phyloP scores from a whole-genome alignment of 2,113 vertebrate genomes.

The Spizaetus ornatus region DNA sequence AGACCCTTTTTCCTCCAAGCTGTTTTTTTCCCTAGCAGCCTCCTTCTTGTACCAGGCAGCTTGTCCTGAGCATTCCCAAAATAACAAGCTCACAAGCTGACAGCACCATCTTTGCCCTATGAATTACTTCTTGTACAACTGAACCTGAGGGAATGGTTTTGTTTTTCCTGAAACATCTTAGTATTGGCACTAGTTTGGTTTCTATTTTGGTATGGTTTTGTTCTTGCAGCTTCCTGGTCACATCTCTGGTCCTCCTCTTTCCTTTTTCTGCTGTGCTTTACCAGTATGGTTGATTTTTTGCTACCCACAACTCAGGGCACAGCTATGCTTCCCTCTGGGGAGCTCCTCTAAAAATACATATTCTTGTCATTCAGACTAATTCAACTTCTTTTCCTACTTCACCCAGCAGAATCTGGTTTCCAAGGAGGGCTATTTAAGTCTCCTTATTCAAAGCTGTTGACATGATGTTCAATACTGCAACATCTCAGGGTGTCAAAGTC shows the following conservation, averaged over 20 bases:
- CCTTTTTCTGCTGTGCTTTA: background rate
- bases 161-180: background rate
- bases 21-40: background rate
- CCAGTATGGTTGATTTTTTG: background rate
- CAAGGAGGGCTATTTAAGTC: constrained; percentile 31
- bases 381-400: background rate
- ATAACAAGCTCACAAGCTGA: background rate
- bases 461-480: background rate
- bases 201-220: background rate
- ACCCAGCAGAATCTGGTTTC: constrained; percentile 34
- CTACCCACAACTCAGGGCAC: background rate
- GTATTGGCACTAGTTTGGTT: background rate
- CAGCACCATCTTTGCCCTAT: background rate
- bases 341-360: constrained; percentile 28
- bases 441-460: constrained; percentile 29
- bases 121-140: background rate
- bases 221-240: background rate
- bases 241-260: background rate
- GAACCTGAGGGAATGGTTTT: background rate
- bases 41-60: background rate
- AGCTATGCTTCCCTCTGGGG: background rate
- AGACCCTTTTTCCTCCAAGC: background rate
- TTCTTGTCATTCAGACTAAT: constrained; percentile 8
- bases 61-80: background rate
- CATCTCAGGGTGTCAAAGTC: constrained; percentile 1